These are phyloP conservation scores for Pycnonotus jocosus DNA, from an alignment of 2,113 vertebrate genomes.

Conservation along the genomic window DNA sequence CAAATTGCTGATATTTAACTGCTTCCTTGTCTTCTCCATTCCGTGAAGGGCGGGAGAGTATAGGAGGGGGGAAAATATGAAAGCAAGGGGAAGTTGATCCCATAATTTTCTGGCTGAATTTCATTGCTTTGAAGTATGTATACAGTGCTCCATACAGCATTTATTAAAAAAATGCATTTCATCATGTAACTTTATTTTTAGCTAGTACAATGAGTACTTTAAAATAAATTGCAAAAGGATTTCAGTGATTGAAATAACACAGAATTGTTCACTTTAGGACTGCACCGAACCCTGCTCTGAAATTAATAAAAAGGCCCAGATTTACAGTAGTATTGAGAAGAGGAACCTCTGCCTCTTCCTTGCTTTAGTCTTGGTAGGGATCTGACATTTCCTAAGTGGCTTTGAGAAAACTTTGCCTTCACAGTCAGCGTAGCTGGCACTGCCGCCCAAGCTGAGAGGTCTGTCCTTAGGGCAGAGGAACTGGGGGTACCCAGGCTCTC, in stretches of 20 bases:
- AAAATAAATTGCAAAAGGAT: neutral
- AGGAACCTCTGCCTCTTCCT: neutral
- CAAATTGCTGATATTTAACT: conserved; percentile 41
- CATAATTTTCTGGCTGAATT: neutral
- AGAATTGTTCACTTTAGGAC: neutral
- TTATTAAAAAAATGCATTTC: neutral
- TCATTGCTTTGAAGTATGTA: neutral
- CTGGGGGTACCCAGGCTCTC: neutral
- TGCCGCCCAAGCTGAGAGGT: neutral
- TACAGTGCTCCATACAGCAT: neutral
- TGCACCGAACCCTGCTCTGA: neutral
- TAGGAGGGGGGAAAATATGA: neutral
- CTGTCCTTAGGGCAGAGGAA: fast-evolving
- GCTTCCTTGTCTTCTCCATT: neutral
- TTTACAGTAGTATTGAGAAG: neutral
- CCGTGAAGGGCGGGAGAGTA: neutral
- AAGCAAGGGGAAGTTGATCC: neutral
- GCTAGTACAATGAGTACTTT: neutral
- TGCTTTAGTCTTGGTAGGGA: neutral
- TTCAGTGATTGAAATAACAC: neutral
- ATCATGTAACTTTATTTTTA: neutral
- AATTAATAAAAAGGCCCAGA: neutral
- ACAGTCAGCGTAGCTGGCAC: fast-evolving
- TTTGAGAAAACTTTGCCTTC: neutral
- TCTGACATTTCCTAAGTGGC: neutral